phyloP scores from a whole-genome alignment of 92 coral and sea anemone genomes.

The Chrysogorgia sp. region DNA sequence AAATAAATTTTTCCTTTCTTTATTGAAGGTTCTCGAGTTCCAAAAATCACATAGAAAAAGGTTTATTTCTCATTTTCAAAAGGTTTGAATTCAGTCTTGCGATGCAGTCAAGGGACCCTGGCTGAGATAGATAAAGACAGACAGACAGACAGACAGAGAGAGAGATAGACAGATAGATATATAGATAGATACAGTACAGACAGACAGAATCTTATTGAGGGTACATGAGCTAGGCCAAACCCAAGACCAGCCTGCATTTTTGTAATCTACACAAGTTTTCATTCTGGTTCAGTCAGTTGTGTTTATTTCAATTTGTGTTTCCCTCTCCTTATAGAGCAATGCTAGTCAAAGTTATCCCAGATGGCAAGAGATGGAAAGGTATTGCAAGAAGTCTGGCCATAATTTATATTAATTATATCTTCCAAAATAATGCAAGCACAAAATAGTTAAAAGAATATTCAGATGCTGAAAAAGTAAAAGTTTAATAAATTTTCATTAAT shows the following conservation, averaged over 20 bases:
- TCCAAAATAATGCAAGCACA: too few relatives aligned
- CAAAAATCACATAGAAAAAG: conserved; percentile 88
- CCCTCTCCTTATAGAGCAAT: neutral
- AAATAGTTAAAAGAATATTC: neutral
- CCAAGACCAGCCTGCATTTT: neutral
- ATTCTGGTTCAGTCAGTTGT: too few relatives aligned
- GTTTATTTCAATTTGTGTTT: neutral
- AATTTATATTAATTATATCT: too few relatives aligned
- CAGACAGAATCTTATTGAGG: too few relatives aligned
- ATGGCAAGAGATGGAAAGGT: conserved; percentile 41
- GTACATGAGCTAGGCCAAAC: too few relatives aligned
- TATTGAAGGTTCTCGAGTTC: conserved; percentile 86
- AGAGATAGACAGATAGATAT: too few relatives aligned
- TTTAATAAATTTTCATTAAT: too few relatives aligned
- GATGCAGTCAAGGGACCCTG: neutral
- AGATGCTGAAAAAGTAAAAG: too few relatives aligned
- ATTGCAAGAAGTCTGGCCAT: neutral
- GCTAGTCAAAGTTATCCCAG: conserved; percentile 5
- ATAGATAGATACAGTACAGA: too few relatives aligned
- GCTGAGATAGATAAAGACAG: neutral
- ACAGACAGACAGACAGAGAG: too few relatives aligned
- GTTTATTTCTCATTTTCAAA: conserved; percentile 65
- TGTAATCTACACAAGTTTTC: too few relatives aligned
- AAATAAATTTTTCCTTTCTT: neutral
- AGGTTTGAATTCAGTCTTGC: conserved; percentile 46